Base-by-base conservation (phyloP, 1,140 invertebrate genomes). In the Harlomillsia oculata region DNA sequence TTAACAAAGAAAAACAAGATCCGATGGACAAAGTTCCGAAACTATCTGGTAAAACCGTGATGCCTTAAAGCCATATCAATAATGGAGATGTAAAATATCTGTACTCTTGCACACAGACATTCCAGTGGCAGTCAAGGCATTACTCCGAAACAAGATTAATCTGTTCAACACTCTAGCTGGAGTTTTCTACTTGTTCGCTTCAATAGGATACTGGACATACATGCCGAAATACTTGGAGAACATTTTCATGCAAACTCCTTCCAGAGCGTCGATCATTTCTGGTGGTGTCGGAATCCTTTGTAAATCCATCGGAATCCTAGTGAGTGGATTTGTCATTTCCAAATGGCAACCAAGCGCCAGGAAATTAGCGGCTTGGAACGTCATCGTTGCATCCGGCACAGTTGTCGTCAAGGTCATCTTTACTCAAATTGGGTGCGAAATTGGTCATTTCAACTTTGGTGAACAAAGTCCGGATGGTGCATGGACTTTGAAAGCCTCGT, bases 211-310 rank as follows among this genome's bases (percentile, higher is more conserved):
- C 62, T 83, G 80, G 77, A 82, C 84, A 6, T 85, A 83, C 62
- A 77, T 83, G 69, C 83, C 83, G 1, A 85, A 85, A 67, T 86
- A 85, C 55, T 82, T 85, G 48, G 83, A 85, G 70, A 80, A 79
- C 0, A 82, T 84, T 67, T 86, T 84, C 66, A 76, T 80, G 57
- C 80, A 84, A 63, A 82, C 83, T 13, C 81, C 83, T 2, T 80
- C 81, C 1, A 76, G 76, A 1, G 82, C 83, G 1, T 80, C 79
- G 25, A 68, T 83, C 46, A 79, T 83, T 6, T 83, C 82, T 43
- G 83, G 83, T 74, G 78, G 77, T 4, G 80, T 84, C 5, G 82
- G 83, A 3, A 69, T 87, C 21, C 72, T 83, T 3, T 83, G 82
- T 68, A 82, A 82, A n/a, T 80, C 82, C 0, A 71, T 83, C 32